Evolutionary conservation across 2,113 vertebrate species (phyloP).

Genomic region (Paralichthys olivaceus): DNA sequence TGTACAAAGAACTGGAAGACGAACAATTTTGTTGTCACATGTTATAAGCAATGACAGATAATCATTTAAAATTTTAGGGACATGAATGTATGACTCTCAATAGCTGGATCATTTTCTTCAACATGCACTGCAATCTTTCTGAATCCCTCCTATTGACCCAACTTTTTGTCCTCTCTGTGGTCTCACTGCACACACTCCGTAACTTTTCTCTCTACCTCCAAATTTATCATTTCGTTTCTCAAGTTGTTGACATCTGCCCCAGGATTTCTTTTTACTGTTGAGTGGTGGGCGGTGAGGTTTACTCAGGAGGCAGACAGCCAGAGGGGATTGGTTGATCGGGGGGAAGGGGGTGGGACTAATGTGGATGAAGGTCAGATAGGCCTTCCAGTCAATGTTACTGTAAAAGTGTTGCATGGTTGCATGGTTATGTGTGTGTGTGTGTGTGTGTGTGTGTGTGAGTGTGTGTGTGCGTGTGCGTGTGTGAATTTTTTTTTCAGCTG

Average conservation of each 20-base stretch:
- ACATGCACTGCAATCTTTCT: background rate
- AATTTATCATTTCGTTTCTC: conserved; percentile 29
- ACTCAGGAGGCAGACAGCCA: conserved; percentile 52
- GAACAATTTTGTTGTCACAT: too few relatives aligned
- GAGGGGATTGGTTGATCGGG: conserved; percentile 59
- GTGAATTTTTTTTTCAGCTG: too few relatives aligned
- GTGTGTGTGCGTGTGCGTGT: conserved; percentile 10
- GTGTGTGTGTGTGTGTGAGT: background rate
- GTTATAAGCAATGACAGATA: too few relatives aligned
- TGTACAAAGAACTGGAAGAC: too few relatives aligned
- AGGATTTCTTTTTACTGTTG: background rate
- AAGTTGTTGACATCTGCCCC: conserved; percentile 63
- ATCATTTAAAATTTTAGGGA: too few relatives aligned
- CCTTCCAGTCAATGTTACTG: conserved; percentile 58
- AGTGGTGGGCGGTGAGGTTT: conserved; percentile 40
- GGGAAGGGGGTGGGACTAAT: conserved; percentile 51
- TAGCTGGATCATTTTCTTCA: background rate
- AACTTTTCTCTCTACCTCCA: background rate
- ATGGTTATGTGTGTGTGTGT: conserved; percentile 2
- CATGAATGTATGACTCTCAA: background rate
- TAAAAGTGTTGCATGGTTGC: conserved; percentile 1
- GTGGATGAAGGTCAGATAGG: conserved; percentile 77
- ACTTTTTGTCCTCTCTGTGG: background rate
- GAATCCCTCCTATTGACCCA: background rate
- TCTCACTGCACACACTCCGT: background rate